Base-by-base conservation (phyloP, 2,888 invertebrate genomes). In the Acleris literana region DNA sequence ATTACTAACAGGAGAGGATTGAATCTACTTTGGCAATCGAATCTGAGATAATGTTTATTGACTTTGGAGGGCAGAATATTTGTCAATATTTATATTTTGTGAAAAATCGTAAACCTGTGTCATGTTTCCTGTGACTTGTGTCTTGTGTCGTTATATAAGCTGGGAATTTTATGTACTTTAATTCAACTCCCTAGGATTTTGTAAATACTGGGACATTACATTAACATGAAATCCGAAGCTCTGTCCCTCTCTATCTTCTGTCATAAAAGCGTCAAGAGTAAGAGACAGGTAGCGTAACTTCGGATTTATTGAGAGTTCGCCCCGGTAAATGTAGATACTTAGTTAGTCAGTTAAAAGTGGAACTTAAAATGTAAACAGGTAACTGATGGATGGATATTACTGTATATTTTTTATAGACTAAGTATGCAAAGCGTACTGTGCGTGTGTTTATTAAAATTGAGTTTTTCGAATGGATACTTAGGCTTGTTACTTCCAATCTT, bases 391-490 rank as follows among this genome's bases (percentile, higher is more conserved):
- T 69, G 48, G 69, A 72, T 71, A 68, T 71, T 65, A 71, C 70
- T 68, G 73, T 70, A 71, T 74, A 74, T 79, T 76, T 76, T 72
- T 69, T 69, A 71, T 73, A 70, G 66, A 66, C 57, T 69, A 60
- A 64, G 73, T 75, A 71, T 72, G 78, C 74, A 56, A 70, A 71
- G 74, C 76, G 74, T 72, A 71, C 71, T 69, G 68, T 69, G 70
- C 65, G 63, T 62, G 52, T 72, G 62, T 69, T 53, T 44, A 25
- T 52, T 62, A 57, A 65, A 18, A 43, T 57, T 51, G 56, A 43
- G 56, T 56, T 65, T 59, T 61, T 61, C 39, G 22, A 43, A 60
- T 52, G 52, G 56, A 62, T 62, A 61, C 66, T 66, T 62, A 66
- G 61, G 61, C 66, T 57, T 18, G 57, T 62, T 66, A 66, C 66